phyloP scores from a whole-genome alignment of 2,888 invertebrate species.

The Herminia tarsipennalis region DNA sequence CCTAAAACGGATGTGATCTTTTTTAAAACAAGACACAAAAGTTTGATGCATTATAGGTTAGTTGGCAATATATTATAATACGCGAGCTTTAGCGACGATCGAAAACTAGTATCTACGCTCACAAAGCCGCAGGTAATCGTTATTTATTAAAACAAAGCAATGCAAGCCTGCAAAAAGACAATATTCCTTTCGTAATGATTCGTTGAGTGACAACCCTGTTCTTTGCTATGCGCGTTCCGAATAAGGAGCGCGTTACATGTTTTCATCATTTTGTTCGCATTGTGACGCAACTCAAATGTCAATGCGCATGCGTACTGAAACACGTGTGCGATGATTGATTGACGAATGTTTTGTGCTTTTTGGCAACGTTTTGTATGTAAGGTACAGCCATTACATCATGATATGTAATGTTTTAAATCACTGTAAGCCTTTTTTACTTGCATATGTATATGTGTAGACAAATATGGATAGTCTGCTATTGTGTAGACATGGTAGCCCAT shows the following conservation, averaged over 20 bases:
- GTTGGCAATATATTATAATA: no score
- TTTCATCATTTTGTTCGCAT: constrained; percentile 65
- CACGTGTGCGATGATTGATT: constrained; percentile 55
- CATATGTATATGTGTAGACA: no score
- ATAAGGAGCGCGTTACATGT: constrained; percentile 57
- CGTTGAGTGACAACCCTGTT: constrained; percentile 22
- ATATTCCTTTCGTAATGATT: no score
- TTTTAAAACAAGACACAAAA: no score
- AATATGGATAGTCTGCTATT: no score
- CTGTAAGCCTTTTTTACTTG: neutral
- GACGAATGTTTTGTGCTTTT: constrained; percentile 51
- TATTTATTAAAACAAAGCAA: neutral
- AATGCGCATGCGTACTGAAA: constrained; percentile 46
- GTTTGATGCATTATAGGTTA: no score
- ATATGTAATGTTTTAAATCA: neutral
- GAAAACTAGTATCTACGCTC: no score
- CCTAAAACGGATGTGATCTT: no score
- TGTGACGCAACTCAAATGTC: constrained; percentile 68
- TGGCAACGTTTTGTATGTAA: constrained; percentile 5
- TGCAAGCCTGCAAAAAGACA: no score
- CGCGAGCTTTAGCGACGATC: no score
- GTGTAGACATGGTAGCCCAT: no score
- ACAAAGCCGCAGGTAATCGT: no score
- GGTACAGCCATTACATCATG: constrained; percentile 1
- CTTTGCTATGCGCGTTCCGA: constrained; percentile 38